phyloP scores from a whole-genome alignment of 2,888 invertebrate genomes.

The Drosophila flavopinicola region DNA sequence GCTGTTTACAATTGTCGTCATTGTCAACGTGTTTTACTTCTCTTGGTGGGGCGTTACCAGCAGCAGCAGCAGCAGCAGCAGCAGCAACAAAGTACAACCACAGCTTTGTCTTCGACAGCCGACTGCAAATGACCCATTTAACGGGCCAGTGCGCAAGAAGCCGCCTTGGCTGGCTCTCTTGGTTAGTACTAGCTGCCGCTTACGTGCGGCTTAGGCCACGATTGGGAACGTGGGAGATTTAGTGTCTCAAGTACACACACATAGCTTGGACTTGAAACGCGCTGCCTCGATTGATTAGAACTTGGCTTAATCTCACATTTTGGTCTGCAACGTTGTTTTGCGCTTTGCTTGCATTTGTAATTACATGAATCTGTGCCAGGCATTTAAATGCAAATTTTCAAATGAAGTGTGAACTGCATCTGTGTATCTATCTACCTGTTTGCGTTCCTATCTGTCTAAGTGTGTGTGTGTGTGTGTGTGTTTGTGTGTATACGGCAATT shows the following conservation, averaged over 20 bases:
- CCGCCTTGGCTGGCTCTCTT: slow-evolving; percentile 33
- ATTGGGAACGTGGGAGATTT: slow-evolving; percentile 77
- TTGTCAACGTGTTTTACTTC: slow-evolving; percentile 72
- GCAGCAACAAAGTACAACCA: slow-evolving; percentile 42
- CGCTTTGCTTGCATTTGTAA: slow-evolving; percentile 17
- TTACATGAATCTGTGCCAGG: slow-evolving; percentile 43
- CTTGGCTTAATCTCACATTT: slow-evolving; percentile 32
- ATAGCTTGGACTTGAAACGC: slow-evolving; percentile 26
- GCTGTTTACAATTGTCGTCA: slow-evolving; percentile 77
- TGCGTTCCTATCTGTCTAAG: neutral
- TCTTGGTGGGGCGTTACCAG: slow-evolving; percentile 54
- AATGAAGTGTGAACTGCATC: slow-evolving; percentile 68
- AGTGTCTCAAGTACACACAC: slow-evolving; percentile 35
- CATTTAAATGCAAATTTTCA: slow-evolving; percentile 62
- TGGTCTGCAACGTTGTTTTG: neutral
- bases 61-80: slow-evolving; percentile 24
- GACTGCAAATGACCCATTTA: slow-evolving; percentile 76
- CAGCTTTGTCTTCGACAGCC: slow-evolving; percentile 70
- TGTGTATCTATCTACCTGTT: neutral
- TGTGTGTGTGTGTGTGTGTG: slow-evolving; percentile 4
- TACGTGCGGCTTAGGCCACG: slow-evolving; percentile 18
- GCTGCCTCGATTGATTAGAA: slow-evolving; percentile 49
- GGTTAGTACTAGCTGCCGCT: slow-evolving; percentile 18
- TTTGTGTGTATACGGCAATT: slow-evolving; percentile 42
- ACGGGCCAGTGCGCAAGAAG: slow-evolving; percentile 73